Evolutionary conservation across 1,140 invertebrate species (phyloP), one percentile per base, ranked within the genome.

Genomic region (Samia ricini): DNA sequence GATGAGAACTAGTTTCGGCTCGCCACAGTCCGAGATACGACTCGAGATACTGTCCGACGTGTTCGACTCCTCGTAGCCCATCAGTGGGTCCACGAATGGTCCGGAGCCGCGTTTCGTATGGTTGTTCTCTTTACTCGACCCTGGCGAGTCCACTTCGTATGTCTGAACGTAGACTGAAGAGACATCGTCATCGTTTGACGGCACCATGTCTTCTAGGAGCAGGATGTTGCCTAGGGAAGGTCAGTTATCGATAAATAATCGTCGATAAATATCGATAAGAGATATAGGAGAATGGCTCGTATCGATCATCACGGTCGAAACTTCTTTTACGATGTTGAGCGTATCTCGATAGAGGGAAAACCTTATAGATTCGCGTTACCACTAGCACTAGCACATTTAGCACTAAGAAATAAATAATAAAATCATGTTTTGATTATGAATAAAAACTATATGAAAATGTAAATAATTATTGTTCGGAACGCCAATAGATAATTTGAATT

Each of bases 1-100:
- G 78, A 98, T 97, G 22, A 98, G 92, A 12, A 95, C 94, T 24
- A 97, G 81, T 71, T 93, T 92, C n/a, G 92, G 91, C 64, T 93
- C 93, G 6, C 86, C 85, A 2, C 89, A 91, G 63, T 92, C 93
- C 0, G 88, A 87, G 6, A 83, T 78, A 2, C 79, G 72, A 20
- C 83, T 90, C 10, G 69, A 63, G 0, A 88, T 68, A 1, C 81
- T 83, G 63, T 91, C 89, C 0, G 77, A 83, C 0, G 87, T 87
- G 67, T 81, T 85, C 0, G 73, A 76, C 5, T 89, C 87, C 4
- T 89, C 85, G 51, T 64, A 77, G 18, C 62, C 71, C 6, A 73
- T 55, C 1, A 81, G 6, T 0, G 64, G 59, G 12, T 75, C 76
- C 22, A 77, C 18, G 10, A 21, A 22, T 51, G 18, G 22, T n/a